Percentiles rank a stretch among this genome's conserved stretches.
Conservation (phyloP, 2,113 vertebrate genomes). For the Python bivittatus region DNA sequence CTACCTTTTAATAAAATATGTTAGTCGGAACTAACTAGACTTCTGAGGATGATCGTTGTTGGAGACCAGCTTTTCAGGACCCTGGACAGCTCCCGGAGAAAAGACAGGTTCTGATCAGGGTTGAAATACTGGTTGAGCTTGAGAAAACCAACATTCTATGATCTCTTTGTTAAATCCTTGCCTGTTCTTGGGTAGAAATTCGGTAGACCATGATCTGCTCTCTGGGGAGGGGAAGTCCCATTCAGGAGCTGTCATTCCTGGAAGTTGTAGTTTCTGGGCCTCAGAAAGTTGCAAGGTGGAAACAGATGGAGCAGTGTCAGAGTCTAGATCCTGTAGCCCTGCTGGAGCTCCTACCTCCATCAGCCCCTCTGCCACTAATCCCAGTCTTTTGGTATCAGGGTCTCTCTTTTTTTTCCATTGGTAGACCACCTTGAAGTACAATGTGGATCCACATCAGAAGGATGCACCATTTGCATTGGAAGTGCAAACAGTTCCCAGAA, state of each 20-base stretch:
- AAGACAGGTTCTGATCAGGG: background rate
- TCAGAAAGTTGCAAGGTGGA: background rate
- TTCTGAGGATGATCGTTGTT: background rate
- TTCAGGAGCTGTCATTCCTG: background rate
- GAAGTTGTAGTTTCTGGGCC: background rate
- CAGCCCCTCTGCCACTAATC: too few relatives aligned
- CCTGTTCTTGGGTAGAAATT: background rate
- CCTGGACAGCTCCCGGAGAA: background rate
- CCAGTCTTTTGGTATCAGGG: too few relatives aligned
- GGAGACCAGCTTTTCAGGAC: background rate
- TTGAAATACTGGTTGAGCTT: background rate
- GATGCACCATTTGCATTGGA: too few relatives aligned
- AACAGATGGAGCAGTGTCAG: background rate
- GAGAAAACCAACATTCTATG: background rate
- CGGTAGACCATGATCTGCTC: background rate
- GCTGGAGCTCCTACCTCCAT: too few relatives aligned
- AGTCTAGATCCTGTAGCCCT: too few relatives aligned
- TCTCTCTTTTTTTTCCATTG: too few relatives aligned
- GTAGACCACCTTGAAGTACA: too few relatives aligned
- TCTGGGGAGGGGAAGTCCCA: too few relatives aligned
- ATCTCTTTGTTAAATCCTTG: background rate
- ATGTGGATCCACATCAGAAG: too few relatives aligned
- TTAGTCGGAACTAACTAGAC: background rate
- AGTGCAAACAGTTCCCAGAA: too few relatives aligned
- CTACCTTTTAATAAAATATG: background rate